These are phyloP conservation scores for Dioctria rufipes DNA, from an alignment of 2,888 invertebrate genomes.

Conservation along the genomic window DNA sequence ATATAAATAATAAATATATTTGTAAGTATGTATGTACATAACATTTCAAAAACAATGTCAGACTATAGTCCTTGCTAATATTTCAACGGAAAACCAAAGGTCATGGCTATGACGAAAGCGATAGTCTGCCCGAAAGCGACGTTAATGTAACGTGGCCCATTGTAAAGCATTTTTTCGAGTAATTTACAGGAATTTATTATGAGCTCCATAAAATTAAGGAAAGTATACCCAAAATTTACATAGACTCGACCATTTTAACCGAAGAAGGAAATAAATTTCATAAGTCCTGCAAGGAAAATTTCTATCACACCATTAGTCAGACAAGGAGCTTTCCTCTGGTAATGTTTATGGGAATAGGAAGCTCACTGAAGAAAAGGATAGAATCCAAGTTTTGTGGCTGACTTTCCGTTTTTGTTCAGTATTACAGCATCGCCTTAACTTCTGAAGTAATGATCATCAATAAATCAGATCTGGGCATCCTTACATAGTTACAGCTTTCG, in stretches of 20 bases:
- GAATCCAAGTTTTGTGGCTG: constrained; percentile 17
- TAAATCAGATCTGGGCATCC: constrained; percentile 20
- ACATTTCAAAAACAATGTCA: no score
- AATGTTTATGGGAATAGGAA: not conserved
- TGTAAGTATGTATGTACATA: no score
- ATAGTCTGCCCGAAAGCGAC: no score
- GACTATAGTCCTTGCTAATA: no score
- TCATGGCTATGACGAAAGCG: no score
- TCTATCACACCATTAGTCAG: constrained; percentile 37
- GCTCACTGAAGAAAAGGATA: not conserved
- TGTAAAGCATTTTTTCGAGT: not conserved
- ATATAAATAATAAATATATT: no score
- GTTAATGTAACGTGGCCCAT: no score
- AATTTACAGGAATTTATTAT: not conserved
- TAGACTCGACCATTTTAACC: not conserved
- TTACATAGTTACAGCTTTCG: not conserved
- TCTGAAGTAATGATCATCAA: constrained; percentile 38
- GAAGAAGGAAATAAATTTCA: not conserved
- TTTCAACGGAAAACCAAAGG: no score
- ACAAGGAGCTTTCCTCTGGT: constrained; percentile 1
- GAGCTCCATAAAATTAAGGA: not conserved
- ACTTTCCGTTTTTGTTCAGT: constrained; percentile 7
- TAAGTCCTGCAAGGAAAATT: not conserved
- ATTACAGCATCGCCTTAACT: constrained; percentile 6
- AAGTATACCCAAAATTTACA: not conserved